These are phyloP conservation scores for Prorops nasuta DNA, from an alignment of 1,140 invertebrate genomes.

Conservation along the genomic window DNA sequence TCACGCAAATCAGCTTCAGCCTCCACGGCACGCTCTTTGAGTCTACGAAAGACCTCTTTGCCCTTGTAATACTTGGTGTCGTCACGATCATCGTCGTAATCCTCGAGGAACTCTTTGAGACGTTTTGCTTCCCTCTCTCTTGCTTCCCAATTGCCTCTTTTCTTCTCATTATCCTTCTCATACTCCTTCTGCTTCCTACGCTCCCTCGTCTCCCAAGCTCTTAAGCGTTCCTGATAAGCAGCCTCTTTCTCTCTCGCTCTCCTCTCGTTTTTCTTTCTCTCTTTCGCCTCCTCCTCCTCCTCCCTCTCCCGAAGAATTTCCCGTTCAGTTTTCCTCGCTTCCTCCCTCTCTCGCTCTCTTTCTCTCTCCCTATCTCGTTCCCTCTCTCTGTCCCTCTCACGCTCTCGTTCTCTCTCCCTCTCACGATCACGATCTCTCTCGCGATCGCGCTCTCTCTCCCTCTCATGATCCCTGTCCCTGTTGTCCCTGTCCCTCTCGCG, in stretches of 20 bases:
- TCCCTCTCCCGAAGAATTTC: slow-evolving; percentile 76
- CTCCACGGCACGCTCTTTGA: slow-evolving; percentile 88
- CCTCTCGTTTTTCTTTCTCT: slow-evolving; percentile 86
- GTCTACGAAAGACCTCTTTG: slow-evolving; percentile 81
- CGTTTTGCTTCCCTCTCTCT: slow-evolving; percentile 86
- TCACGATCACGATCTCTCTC: slow-evolving; percentile 41
- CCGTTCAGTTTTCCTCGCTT: slow-evolving; percentile 60
- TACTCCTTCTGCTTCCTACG: slow-evolving; percentile 90
- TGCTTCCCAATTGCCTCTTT: slow-evolving; percentile 80
- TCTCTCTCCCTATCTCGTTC: slow-evolving; percentile 43
- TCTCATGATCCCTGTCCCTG: slow-evolving; percentile 36
- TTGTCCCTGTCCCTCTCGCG: slow-evolving; percentile 53
- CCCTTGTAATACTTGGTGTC: slow-evolving; percentile 97
- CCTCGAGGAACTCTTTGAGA: slow-evolving; percentile 96
- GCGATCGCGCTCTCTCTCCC: slow-evolving; percentile 39
- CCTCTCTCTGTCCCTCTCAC: slow-evolving; percentile 33
- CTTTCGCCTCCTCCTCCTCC: slow-evolving; percentile 87
- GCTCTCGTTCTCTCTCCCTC: slow-evolving; percentile 42
- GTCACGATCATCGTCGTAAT: slow-evolving; percentile 97
- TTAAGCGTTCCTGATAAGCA: slow-evolving; percentile 82
- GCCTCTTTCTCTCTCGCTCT: slow-evolving; percentile 90
- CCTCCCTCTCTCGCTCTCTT: slow-evolving; percentile 50
- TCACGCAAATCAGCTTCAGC: slow-evolving; percentile 88
- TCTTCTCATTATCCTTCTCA: slow-evolving; percentile 85
- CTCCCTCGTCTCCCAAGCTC: slow-evolving; percentile 92